Evolutionary conservation across 1,140 invertebrate genomes (phyloP).

Genomic region (Saccostrea echinata): DNA sequence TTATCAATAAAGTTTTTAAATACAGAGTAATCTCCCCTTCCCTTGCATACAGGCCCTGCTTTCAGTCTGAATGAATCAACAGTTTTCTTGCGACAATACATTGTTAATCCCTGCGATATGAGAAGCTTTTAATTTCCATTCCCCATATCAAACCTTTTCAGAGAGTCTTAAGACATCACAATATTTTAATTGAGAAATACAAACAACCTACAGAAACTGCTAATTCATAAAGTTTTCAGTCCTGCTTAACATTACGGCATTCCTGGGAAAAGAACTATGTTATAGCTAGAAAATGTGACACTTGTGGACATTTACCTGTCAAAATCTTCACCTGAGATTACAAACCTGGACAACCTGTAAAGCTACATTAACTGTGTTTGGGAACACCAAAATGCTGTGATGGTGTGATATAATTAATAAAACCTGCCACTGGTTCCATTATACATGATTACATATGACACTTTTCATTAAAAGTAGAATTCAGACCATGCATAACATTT

Average conservation of each 20-base stretch:
- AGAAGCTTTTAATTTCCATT: constrained; percentile 39
- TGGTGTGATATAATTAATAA: constrained; percentile 27
- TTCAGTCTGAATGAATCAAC: background rate
- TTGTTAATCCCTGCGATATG: constrained; percentile 29
- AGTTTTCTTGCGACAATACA: constrained; percentile 13
- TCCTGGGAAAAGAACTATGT: constrained; percentile 26
- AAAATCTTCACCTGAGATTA: constrained; percentile 27
- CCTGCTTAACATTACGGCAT: constrained; percentile 1
- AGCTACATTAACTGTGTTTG: constrained; percentile 28
- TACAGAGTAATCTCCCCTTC: constrained; percentile 25
- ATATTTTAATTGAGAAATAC: constrained; percentile 38
- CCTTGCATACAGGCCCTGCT: background rate
- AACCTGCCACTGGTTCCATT: constrained; percentile 15
- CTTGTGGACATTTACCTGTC: constrained; percentile 33
- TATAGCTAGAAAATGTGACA: constrained; percentile 23
- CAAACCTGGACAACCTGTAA: constrained; percentile 5
- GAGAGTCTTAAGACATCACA: constrained; percentile 24
- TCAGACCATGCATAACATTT: constrained; percentile 26
- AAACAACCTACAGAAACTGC: constrained; percentile 25
- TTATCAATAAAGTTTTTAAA: constrained; percentile 14
- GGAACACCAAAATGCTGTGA: constrained; percentile 23
- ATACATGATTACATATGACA: constrained; percentile 33
- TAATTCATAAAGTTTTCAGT: background rate
- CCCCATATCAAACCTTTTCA: constrained; percentile 18
- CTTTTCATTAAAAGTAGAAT: constrained; percentile 25